Base-by-base conservation (phyloP, 2,797 vertebrate species). In the Acanthopagrus latus region DNA sequence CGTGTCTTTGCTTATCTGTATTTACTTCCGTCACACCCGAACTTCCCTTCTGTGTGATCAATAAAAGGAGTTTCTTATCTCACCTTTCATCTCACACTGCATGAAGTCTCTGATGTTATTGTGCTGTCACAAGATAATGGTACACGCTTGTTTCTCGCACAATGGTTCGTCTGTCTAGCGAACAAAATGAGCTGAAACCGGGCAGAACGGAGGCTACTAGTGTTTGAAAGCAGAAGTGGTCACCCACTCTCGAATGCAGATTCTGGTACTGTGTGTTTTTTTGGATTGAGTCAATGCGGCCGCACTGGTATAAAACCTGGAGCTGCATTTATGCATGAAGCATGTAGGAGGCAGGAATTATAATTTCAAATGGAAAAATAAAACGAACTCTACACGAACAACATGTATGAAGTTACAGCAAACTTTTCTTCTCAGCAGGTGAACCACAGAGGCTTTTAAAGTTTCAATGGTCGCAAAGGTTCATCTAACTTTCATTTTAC, bases 231-330 rank as follows among this genome's bases (percentile, higher is more conserved):
- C 14, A 46, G 16, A 58, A 16, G 20, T 41, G 2, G 51, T 44
- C n/a, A 29, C 14, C 16, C 9, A 12, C 23, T 76, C 21, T 29
- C 23, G 12, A 62, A 67, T 56, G 44, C 41, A 50, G 57, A 81
- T 46, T 44, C 33, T 21, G 47, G 41, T 13, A 3, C 56, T 33
- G 48, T 21, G 18, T 16, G 20, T 38, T 10, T 59, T 14, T 59
- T 41, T 33, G 47, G 33, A 38, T 38, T 38, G 10, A 38, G 38
- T 69, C 1, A 20, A 48, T 7, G 20, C 0, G 13, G 1, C 33
- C 14, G 50, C 3, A n/a, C 57, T 27, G 44, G 20, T 14, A 27
- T 18, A 56, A 43, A n/a, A 20, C 25, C 2, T 27, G 43, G 46
- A 64, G 48, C 46, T 65, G 27, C 16, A 29, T 47, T n/a, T 43